These are phyloP conservation scores for Leptinotarsa undecemlineata DNA, from an alignment of 1,140 invertebrate genomes.

Conservation along the genomic window DNA sequence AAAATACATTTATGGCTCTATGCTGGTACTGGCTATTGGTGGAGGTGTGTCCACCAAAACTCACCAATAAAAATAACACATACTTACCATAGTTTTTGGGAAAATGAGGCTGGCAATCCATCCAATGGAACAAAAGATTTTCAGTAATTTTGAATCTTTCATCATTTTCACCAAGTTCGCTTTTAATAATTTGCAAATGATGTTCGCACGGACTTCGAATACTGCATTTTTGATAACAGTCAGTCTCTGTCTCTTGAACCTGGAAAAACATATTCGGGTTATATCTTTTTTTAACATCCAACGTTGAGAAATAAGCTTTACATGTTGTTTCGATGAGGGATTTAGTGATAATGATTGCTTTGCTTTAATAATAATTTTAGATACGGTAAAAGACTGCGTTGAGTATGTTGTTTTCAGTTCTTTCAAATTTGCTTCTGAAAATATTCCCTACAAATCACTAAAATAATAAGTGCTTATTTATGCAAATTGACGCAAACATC, in stretches of 20 bases:
- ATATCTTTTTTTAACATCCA: no score
- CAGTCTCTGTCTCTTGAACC: neutral
- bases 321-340: no score
- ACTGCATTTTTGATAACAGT: neutral
- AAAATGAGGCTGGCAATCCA: conserved; percentile 39
- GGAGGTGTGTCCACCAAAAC: neutral
- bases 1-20: neutral
- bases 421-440: no score
- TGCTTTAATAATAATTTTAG: no score
- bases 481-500: no score
- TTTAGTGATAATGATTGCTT: no score
- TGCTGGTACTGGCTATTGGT: neutral
- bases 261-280: neutral
- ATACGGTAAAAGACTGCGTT: no score
- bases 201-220: conserved; percentile 7
- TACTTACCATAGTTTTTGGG: conserved; percentile 45
- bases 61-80: neutral
- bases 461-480: no score
- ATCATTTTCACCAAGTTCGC: conserved; percentile 34
- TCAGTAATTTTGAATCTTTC: conserved; percentile 37
- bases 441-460: no score
- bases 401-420: no score
- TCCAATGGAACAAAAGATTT: conserved; percentile 38
- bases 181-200: conserved; percentile 30
- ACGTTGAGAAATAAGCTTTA: no score